Evolutionary conservation across 2,888 invertebrate species (phyloP), one percentile per base, ranked within the genome.

Genomic region (Caenorhabditis macrosperma): DNA sequence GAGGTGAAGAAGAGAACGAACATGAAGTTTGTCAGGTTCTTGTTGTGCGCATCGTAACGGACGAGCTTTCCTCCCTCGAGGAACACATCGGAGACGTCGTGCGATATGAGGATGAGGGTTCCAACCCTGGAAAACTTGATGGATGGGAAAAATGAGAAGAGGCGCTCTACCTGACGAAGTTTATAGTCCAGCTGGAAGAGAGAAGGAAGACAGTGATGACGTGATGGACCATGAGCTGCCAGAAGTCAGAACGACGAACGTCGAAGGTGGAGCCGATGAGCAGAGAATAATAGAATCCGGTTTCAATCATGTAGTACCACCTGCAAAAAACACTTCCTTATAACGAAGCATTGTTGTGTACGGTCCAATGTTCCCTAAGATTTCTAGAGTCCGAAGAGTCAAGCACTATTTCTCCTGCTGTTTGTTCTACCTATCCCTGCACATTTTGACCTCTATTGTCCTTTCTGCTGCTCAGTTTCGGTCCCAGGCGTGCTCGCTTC

Each of bases 291-390:
- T 92, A 92, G 88, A 92, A 92, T 15, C 91, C 91, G 33, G 92
- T 86, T 82, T 92, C 92, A 46, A 92, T 84, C 90, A 92, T 91
- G 86, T 92, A 92, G 86, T 92, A 92, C 91, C 91, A 91, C 89
- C 91, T 88, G 52, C 2, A 71, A 78, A 12, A 6, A 30, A n/a
- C n/a, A n/a, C n/a, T n/a, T n/a, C n/a, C n/a, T n/a, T n/a, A n/a
- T n/a, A n/a, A n/a, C n/a, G n/a, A n/a, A n/a, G n/a, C n/a, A n/a
- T n/a, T n/a, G n/a, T n/a, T n/a, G n/a, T n/a, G n/a, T n/a, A n/a
- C n/a, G n/a, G n/a, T n/a, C n/a, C n/a, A n/a, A n/a, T n/a, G n/a
- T n/a, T n/a, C n/a, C n/a, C n/a, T n/a, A n/a, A n/a, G n/a, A n/a
- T n/a, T n/a, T n/a, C n/a, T n/a, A n/a, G n/a, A n/a, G n/a, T n/a